Base-by-base conservation (phyloP, 2,888 invertebrate species). In the Platyscelio sp. region DNA sequence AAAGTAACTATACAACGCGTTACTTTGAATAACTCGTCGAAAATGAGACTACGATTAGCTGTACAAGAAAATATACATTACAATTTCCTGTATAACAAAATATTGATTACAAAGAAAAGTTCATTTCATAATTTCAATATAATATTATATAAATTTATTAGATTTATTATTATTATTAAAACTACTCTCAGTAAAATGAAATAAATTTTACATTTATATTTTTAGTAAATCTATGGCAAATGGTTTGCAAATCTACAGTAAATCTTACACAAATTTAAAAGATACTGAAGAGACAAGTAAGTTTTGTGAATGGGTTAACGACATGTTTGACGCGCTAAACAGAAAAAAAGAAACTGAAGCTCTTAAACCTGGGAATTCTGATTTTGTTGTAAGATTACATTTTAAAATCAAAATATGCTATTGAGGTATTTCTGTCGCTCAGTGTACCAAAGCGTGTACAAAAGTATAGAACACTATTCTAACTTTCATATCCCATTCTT, bases 221-320 rank as follows among this genome's bases (percentile, higher is more conserved):
- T 60, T 72, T 33, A 72, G 72, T 49, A 72, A 72, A 18, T 60
- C 72, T 11, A 24, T 72, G n/a, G 60, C 63, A 4, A 49, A 26
- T 18, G 75, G 40, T 6, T 54, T 75, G 24, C 54, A 29, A 4
- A 26, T 58, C 20, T 65, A 77, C 13, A 46, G 46, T n/a, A 67
- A 67, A 24, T 40, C 40, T 46, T 18, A 58, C 18, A 20, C 43
- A 9, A 49, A 22, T 27, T 76, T 86, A 15, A 18, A 22, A 29
- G 72, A 75, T 9, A 80, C 83, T 60, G 80, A 85, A 65, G 29
- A 46, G 15, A 43, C 43, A 43, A 43, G 9, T 15, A 15, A 43
- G 15, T 43, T 43, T 15, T 43, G 43, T 15, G 13, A 43, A 43
- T 43, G 43, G 43, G 15, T 43, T 7, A 43, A 43, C 15, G 43